Conservation (phyloP, 2,888 invertebrate species). For the Noctuana brunneofusca region DNA sequence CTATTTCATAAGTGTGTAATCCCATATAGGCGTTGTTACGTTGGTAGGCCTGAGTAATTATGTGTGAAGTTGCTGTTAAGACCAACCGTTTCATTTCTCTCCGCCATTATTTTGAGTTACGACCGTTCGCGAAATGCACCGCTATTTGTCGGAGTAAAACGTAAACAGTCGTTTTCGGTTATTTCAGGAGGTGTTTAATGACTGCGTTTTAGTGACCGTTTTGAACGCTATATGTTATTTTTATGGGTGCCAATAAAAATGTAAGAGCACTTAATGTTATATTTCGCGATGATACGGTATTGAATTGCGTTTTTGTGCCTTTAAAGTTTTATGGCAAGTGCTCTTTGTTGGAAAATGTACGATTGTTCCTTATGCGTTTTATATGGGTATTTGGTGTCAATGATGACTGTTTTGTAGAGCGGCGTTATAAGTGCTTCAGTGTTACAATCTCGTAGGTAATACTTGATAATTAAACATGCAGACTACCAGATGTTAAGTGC, state of each 20-base stretch:
- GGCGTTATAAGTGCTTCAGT: no score
- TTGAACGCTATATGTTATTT: slow-evolving; percentile 55
- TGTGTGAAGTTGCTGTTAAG: slow-evolving; percentile 5
- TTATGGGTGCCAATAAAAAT: slow-evolving; percentile 67
- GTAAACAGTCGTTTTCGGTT: slow-evolving; percentile 59
- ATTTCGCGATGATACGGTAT: slow-evolving; percentile 1
- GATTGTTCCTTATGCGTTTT: neutral
- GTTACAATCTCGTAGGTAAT: no score
- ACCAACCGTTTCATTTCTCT: neutral
- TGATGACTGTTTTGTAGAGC: neutral
- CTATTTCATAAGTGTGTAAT: neutral
- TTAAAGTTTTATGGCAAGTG: neutral
- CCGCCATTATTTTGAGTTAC: slow-evolving; percentile 55
- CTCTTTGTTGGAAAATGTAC: neutral
- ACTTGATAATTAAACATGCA: no score
- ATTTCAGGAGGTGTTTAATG: slow-evolving; percentile 64
- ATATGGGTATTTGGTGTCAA: neutral
- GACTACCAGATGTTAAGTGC: no score
- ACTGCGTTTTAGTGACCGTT: slow-evolving; percentile 64
- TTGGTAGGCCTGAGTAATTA: neutral
- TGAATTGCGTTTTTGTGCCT: neutral
- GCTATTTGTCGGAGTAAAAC: neutral
- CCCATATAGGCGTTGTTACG: neutral
- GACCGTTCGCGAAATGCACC: slow-evolving; percentile 38
- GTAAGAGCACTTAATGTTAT: slow-evolving; percentile 40